Evolutionary conservation across 2,113 vertebrate genomes (phyloP), one percentile per base, ranked within the genome.

Genomic region (Meriones unguiculatus): DNA sequence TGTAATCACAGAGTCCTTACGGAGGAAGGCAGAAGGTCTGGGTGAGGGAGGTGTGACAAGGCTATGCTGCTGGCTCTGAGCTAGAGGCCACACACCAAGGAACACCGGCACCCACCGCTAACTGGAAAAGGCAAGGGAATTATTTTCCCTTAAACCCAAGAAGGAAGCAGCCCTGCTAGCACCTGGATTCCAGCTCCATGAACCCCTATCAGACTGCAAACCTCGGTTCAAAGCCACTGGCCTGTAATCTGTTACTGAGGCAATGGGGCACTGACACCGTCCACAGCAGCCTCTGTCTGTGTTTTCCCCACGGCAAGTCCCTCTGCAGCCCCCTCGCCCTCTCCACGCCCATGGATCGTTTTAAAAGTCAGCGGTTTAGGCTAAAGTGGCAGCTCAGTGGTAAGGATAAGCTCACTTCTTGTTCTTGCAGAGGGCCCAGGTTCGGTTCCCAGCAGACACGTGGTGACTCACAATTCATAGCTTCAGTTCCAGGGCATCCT

Each of bases 161-260:
- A 91, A 38, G 28, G 20, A 90, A 75, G 20, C 73, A 90, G 62
- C 73, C 7, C 41, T 90, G 46, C 25, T 52, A 67, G 57, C 41
- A 76, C 22, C 81, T 90, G 75, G 59, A n/a, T 70, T 86, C 92
- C 75, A 70, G 76, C 41, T 32, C 50, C 59, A 22, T 8, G 67
- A 94, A 85, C 89, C 46, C 72, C 57, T 57, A 64, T 65, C 28
- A 24, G 84, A 28, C 84, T 69, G 92, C 90, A 80, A 77, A 88
- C 59, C 76, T 90, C 67, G 70, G 64, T 87, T 84, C 70, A 46
- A 77, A 82, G 93, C 46, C 82, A 65, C 38, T 64, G 25, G 59
- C 38, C 15, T 28, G 10, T 5, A 69, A 59, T 65, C 78, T 94
- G 82, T 59, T 70, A 52, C 4, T 52, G 35, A 10, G 90, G 73